Evolutionary conservation across 2,888 invertebrate genomes (phyloP), one percentile per base, ranked within the genome.

Genomic region (Hecatera dysodea): DNA sequence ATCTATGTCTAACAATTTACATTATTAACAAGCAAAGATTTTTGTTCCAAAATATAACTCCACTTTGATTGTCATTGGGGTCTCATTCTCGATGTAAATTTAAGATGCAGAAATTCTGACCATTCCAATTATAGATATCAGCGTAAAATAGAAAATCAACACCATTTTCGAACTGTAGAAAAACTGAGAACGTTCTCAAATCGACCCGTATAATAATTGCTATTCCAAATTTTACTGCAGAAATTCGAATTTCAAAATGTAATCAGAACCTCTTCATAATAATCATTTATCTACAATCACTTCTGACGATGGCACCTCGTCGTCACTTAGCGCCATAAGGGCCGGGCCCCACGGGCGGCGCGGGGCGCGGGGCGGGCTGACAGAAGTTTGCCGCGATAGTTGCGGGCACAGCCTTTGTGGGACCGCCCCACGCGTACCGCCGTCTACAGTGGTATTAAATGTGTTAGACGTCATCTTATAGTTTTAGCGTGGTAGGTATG

Each of bases 331-430:
- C 86, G 81, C 70, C 85, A 87, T 75, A 82, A 65, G 78, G 77
- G 75, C 75, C 60, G 72, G 67, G 48, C 75, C 72, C 19, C 75
- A 61, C 48, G 57, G 66, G 74, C 79, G 74, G 64, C 12, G 66
- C 63, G 81, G 73, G 57, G 62, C 12, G 73, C 75, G 83, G 80
- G 85, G 83, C 77, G 84, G 84, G 84, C 72, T 64, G 67, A 67
- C 82, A 87, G 88, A 89, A 90, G 84, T 89, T 91, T 88, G 77
- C 84, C 79, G 85, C 84, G 88, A 91, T 92, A 92, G 93, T 93
- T 92, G 86, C 82, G 83, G 82, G 84, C 75, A 76, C 85, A 83
- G 88, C 91, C 91, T 91, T 89, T 89, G 90, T 88, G 88, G 90
- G 77, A 42, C 89, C 91, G 90, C 91, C 90, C 91, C 89, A 83